These are phyloP conservation scores for Pelagia noctiluca DNA, from an alignment of 30 jellyfish, hydroid and myxozoan genomes.

Conservation along the genomic window DNA sequence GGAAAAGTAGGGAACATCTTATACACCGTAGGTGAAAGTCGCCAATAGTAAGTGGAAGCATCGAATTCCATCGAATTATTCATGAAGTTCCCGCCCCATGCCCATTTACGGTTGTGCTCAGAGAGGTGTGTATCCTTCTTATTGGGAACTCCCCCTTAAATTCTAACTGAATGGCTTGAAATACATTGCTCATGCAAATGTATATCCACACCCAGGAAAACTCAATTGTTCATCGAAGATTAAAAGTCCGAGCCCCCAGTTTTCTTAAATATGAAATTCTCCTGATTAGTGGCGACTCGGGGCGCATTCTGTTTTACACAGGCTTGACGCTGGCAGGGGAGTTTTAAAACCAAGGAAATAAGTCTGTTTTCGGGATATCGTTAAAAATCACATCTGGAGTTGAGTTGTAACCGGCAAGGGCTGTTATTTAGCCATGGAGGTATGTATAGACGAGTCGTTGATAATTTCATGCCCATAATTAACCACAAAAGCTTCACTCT, in stretches of 20 bases:
- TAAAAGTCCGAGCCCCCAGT: conserved; percentile 48
- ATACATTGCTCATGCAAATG: conserved; percentile 49
- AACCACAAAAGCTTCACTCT: not conserved
- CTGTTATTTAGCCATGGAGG: conserved; percentile 9
- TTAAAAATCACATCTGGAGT: not conserved
- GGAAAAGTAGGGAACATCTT: too few species aligned
- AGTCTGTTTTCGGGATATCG: conserved; percentile 23
- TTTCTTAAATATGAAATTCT: conserved; percentile 15
- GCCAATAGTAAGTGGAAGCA: not conserved
- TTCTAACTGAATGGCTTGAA: too few species aligned
- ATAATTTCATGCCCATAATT: conserved; percentile 8
- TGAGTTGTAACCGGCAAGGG: conserved; percentile 5
- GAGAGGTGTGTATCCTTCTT: conserved; percentile 53
- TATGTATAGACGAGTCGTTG: not conserved
- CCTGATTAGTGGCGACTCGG: not conserved
- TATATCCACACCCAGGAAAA: conserved; percentile 74
- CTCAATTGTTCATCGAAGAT: conserved; percentile 45
- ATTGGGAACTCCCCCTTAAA: conserved; percentile 64
- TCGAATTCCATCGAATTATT: too few species aligned
- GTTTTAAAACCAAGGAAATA: not conserved
- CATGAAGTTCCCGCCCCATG: conserved; percentile 45
- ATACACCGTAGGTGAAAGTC: not conserved
- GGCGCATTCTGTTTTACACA: conserved; percentile 51
- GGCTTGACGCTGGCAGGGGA: conserved; percentile 18
- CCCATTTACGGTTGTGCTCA: conserved; percentile 75